These are phyloP conservation scores for Nasonovia ribisnigri DNA, from an alignment of 2,888 invertebrate species.

Conservation along the genomic window DNA sequence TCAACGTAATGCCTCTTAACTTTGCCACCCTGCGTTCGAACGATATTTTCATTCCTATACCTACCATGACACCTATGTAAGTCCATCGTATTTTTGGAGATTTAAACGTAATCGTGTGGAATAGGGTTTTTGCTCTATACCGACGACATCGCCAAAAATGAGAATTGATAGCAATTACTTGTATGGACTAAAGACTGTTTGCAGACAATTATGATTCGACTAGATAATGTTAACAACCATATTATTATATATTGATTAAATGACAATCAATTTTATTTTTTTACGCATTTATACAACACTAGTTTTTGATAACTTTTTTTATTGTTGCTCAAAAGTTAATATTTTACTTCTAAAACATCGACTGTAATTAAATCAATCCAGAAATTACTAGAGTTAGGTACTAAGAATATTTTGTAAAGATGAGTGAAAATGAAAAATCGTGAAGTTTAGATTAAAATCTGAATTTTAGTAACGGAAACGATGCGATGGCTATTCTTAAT, in stretches of 20 bases:
- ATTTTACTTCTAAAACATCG: background rate
- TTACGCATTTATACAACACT: background rate
- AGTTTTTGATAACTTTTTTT: background rate
- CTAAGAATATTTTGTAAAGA: background rate
- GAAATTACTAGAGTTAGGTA: background rate
- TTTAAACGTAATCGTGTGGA: slow-evolving; percentile 56
- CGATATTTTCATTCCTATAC: slow-evolving; percentile 28
- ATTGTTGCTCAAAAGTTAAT: background rate
- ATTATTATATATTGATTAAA: background rate
- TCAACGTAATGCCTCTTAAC: slow-evolving; percentile 61
- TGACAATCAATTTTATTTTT: background rate
- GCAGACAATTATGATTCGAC: background rate
- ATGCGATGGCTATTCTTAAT: background rate
- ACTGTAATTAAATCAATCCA: background rate
- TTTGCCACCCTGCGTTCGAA: slow-evolving; percentile 28
- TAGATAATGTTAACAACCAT: background rate
- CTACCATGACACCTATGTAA: background rate
- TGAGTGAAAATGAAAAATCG: background rate
- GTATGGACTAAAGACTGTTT: background rate
- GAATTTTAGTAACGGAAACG: background rate
- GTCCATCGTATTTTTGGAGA: slow-evolving; percentile 32
- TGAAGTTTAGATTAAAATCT: slow-evolving; percentile 33
- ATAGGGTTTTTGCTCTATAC: slow-evolving; percentile 25
- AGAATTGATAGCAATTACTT: slow-evolving; percentile 46
- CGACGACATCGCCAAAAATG: slow-evolving; percentile 9